Conservation (phyloP, 2,113 vertebrate species). For the Cricetomys ansorgei region DNA sequence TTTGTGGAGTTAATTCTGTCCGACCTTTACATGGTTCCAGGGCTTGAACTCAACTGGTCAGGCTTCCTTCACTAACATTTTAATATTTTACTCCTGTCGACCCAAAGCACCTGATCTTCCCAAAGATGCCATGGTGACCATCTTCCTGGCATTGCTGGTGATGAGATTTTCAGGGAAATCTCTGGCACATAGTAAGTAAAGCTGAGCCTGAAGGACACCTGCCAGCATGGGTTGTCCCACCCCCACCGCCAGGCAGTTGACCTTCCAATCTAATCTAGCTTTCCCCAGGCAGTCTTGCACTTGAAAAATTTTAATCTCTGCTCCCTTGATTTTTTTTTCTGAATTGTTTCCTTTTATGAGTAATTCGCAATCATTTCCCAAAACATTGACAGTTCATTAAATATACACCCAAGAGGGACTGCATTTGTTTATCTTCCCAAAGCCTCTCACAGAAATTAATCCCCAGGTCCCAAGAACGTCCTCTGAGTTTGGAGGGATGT, state of each 20-base stretch:
- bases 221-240: rapidly evolving
- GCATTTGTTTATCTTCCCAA: conserved; percentile 65
- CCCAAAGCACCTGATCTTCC: background rate
- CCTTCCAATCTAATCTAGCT: background rate
- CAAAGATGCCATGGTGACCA: background rate
- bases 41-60: background rate
- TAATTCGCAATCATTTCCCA: conserved; percentile 75
- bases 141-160: background rate
- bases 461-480: background rate
- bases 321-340: conserved; percentile 38
- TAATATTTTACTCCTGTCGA: background rate
- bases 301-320: conserved; percentile 62
- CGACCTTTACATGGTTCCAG: background rate
- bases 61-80: too few relatives aligned
- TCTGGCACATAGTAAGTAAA: background rate
- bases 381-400: conserved; percentile 71
- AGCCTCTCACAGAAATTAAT: conserved; percentile 62
- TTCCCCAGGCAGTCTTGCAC: conserved; percentile 32
- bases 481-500: background rate
- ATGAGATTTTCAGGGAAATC: background rate
- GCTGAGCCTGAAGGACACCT: background rate
- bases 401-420: conserved; percentile 48
- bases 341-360: conserved; percentile 65
- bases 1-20: background rate
- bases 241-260: background rate